Evolutionary conservation across 2,888 invertebrate species (phyloP), one percentile per base, ranked within the genome.

Genomic region (Dasysyrphus tricinctus): DNA sequence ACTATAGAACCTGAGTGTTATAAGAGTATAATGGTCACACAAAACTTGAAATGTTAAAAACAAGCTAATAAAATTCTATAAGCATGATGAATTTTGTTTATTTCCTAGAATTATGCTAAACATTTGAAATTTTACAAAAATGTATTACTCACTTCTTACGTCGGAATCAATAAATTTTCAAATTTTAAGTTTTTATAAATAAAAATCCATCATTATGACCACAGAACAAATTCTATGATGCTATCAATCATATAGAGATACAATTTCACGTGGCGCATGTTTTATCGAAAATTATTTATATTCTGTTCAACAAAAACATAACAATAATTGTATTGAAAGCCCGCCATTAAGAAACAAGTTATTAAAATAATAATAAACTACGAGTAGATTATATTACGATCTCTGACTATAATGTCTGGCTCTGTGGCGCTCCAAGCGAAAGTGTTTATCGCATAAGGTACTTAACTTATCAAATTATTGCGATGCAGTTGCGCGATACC

Each of bases 371-470:
- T 14, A 32, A 9, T 54, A 14, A 29, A 54, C 51, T 14, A 24
- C 14, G 2, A 14, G 12, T 24, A 14, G 16, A 24, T n/a, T 51
- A 42, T 8, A 14, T 47, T 12, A 56, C 16, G 16, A 44, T 63
- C 29, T 4, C 42, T 39, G 19, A 59, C 34, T 11, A 37, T 12
- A 42, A 61, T 54, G 42, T 54, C 11, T n/a, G n/a, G 14, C 42
- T 61, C 59, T 74, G 16, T 44, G 67, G 19, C 3, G 42, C 16
- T 42, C 19, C 0, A 39, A 76, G 76, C 80, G 84, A 84, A 84
- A 84, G 84, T 80, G 65, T 51, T 75, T 14, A 39, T 29, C 49
- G 42, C 44, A 72, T 54, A 14, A 76, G 65, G 80, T 67, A 72
- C 39, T 16, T 59, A 75, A 65, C 59, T 24, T 59, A 75, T 80